phyloP scores from a whole-genome alignment of 2,888 invertebrate species.

The Noctua janthe region DNA sequence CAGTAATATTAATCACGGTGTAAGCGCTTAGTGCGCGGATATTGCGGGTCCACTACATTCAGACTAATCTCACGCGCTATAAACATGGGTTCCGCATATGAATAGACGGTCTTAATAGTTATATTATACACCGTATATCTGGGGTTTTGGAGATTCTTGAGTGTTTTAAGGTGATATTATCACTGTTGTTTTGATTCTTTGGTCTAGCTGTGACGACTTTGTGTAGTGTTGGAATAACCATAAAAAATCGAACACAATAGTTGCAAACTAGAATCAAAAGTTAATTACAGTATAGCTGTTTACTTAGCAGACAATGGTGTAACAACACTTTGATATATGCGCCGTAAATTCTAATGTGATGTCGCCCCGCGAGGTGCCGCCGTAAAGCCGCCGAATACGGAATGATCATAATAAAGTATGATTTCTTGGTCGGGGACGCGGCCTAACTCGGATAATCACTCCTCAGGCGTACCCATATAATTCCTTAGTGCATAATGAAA shows the following conservation, averaged over 20 bases:
- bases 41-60: slow-evolving; percentile 78
- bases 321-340: slow-evolving; percentile 82
- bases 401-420: slow-evolving; percentile 90
- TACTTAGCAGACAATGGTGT: slow-evolving; percentile 82
- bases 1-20: slow-evolving; percentile 70
- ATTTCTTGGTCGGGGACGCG: slow-evolving; percentile 89
- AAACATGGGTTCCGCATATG: slow-evolving; percentile 72
- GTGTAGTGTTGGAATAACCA: not conserved
- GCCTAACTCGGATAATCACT: slow-evolving; percentile 89
- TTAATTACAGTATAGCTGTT: slow-evolving; percentile 79
- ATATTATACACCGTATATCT: slow-evolving; percentile 35
- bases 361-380: slow-evolving; percentile 83
- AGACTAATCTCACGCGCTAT: slow-evolving; percentile 81
- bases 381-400: slow-evolving; percentile 83
- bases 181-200: not conserved
- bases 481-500: slow-evolving; percentile 91
- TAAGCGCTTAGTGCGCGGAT: slow-evolving; percentile 76
- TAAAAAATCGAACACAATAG: slow-evolving; percentile 3
- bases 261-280: slow-evolving; percentile 69
- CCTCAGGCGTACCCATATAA: slow-evolving; percentile 90
- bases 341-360: slow-evolving; percentile 87
- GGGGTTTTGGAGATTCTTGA: slow-evolving; percentile 1
- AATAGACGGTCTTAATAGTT: slow-evolving; percentile 47
- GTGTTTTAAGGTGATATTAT: not conserved
- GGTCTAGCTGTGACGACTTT: not conserved